Base-by-base conservation (phyloP, 2,113 vertebrate genomes). In the Ursus arctos region DNA sequence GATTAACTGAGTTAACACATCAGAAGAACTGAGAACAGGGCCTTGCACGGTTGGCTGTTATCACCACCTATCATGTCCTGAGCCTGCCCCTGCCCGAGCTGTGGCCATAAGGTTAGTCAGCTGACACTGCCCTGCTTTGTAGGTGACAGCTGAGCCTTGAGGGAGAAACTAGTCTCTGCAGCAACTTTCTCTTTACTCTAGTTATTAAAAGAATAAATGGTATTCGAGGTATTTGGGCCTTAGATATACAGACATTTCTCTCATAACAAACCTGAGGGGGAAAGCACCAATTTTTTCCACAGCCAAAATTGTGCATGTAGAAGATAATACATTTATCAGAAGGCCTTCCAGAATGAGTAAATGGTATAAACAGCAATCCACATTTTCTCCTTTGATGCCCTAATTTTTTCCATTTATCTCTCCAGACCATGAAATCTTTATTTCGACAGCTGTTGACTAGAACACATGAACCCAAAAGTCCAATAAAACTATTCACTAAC, bases 271-370 rank as follows among this genome's bases (percentile, higher is more conserved):
- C 69, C 83, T 33, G 10, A 87, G 47, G 43, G 40, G n/a, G 33
- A 40, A n/a, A 21, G 4, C 47, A 51, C 26, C 85, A 76, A 61
- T 65, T 93, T 87, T 79, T 72, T 86, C 3, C 74, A 18, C 49
- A 77, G 82, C 72, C 67, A 57, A 72, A 82, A 87, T 63, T 72
- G 61, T 84, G 87, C 71, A 71, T 90, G 88, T 47, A 24, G 33
- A 53, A 96, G 85, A 95, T 89, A 91, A 80, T 4, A 80, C 31
- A 83, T 69, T 96, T 86, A 88, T 59, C 81, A 82, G 49, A 97
- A 77, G 61, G 77, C 47, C 59, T 94, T 72, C 51, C 57, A 6
- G 53, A 92, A 63, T 21, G n/a, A 84, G 84, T 47, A 95, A 87
- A 94, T 36, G 33, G 40, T 36, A 22, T 87, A 43, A 43, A 96